phyloP scores from a whole-genome alignment of 2,797 vertebrate genomes.

The Artibeus jamaicensis region DNA sequence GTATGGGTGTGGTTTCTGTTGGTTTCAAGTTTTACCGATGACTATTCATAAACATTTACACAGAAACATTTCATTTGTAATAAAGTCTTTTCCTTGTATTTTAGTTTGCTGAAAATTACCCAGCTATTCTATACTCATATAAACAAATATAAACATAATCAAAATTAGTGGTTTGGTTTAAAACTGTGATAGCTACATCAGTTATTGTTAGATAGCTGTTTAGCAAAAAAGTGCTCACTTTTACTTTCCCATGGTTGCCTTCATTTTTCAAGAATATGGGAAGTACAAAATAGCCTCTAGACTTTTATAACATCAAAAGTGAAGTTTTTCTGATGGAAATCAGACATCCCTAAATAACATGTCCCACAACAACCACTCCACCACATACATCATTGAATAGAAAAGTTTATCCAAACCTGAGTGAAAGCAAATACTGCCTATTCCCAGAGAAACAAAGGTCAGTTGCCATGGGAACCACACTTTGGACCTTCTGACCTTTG shows the following conservation, averaged over 20 bases:
- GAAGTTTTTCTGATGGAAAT: neutral
- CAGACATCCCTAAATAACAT: neutral
- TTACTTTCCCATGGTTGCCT: neutral
- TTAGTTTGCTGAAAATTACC: neutral
- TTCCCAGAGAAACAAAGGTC: neutral
- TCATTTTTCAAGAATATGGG: slow-evolving; percentile 26
- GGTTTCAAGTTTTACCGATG: neutral
- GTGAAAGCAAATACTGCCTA: slow-evolving; percentile 31
- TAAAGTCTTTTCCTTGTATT: neutral
- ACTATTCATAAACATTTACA: neutral
- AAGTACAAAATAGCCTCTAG: neutral
- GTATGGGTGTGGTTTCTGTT: neutral
- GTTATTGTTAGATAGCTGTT: neutral
- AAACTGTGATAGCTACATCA: neutral
- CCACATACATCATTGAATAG: slow-evolving; percentile 4
- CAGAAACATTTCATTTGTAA: neutral
- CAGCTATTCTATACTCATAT: neutral
- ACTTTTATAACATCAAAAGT: neutral
- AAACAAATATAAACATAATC: neutral
- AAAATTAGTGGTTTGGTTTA: neutral
- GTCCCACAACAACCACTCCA: neutral
- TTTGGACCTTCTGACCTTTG: slow-evolving; percentile 22
- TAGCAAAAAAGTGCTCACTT: neutral
- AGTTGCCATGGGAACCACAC: neutral
- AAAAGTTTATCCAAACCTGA: slow-evolving; percentile 14